phyloP scores from a whole-genome alignment of 2,888 invertebrate genomes.

The Agonum fuliginosum region DNA sequence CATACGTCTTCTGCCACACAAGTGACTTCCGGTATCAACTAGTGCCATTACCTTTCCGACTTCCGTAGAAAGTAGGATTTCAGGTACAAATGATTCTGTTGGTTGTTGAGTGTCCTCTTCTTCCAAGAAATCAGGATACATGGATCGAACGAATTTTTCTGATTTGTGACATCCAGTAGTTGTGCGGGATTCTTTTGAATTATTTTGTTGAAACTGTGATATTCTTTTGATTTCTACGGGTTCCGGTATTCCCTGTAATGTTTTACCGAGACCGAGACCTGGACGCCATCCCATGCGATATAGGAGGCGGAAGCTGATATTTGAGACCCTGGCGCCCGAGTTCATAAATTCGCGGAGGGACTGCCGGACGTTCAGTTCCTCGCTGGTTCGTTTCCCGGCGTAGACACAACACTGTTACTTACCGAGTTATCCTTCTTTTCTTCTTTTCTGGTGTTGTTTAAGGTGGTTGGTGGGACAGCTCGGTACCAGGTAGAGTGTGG shows the following conservation, averaged over 20 bases:
- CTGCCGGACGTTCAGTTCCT: constrained; percentile 24
- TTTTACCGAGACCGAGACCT: background rate
- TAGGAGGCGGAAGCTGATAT: background rate
- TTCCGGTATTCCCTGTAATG: background rate
- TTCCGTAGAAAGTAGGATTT: background rate
- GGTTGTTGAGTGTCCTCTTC: background rate
- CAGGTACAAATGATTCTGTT: background rate
- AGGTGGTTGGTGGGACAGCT: too few species aligned
- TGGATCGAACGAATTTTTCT: background rate
- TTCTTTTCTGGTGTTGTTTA: too few species aligned
- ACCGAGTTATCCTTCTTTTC: too few species aligned
- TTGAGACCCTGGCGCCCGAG: background rate
- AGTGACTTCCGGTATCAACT: constrained; percentile 61
- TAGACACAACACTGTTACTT: too few species aligned
- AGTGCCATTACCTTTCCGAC: constrained; percentile 8
- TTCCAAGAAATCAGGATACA: constrained; percentile 32
- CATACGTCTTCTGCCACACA: constrained; percentile 60
- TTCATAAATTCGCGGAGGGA: background rate
- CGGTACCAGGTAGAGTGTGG: too few species aligned
- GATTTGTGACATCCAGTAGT: too few species aligned
- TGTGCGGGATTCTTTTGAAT: too few species aligned
- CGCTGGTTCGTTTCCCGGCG: constrained; percentile 25
- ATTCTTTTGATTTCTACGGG: background rate
- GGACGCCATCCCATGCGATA: background rate
- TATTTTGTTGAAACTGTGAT: background rate